Base-by-base conservation (phyloP, 2,888 invertebrate genomes). In the Adelphocoris suturalis region DNA sequence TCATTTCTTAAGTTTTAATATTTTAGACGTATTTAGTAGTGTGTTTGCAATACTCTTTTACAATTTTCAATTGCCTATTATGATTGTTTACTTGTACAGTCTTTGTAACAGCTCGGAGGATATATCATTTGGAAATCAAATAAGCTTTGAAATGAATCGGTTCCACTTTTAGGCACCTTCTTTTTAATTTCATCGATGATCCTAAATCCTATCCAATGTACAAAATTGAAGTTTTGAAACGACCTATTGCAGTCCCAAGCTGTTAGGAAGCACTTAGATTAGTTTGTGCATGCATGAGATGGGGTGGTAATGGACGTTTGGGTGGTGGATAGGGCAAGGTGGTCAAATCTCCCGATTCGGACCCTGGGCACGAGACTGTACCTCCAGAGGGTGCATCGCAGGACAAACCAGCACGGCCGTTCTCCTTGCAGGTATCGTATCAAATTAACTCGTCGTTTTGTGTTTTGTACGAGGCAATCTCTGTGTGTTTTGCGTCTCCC, bases 341-440 rank as follows among this genome's bases (percentile, higher is more conserved):
- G 86, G 91, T 91, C 90, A 92, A 92, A 91, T 92, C 92, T 46
- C 92, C 92, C 7, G 92, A 92, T 86, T 92, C 92, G 37, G 92
- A 92, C 90, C 92, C 92, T 61, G 92, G 92, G 76, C 89, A 89
- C 75, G 91, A 91, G 82, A 91, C 91, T 23, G 90, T 86, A 28
- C 90, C 90, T 16, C 85, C 90, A 46, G 75, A 90, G 68, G 89
- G 90, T 23, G 90, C 85, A 47, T 90, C 89, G 55, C 90, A 88
- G 55, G 91, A 91, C 85, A 95, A 94, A 93, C 94, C 94, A 91
- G 94, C 95, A 93, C 94, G 95, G 93, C 95, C 95, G 92, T 94
- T 95, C 93, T 94, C 95, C 92, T 93, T 95, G 92, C 94, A 95
- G 95, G 95, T 95, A 95, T 46, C 23, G 76, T 88, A 82, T 76